These are phyloP conservation scores for Sarcophaga subvicina DNA, from an alignment of 2,888 invertebrate species.

Conservation along the genomic window DNA sequence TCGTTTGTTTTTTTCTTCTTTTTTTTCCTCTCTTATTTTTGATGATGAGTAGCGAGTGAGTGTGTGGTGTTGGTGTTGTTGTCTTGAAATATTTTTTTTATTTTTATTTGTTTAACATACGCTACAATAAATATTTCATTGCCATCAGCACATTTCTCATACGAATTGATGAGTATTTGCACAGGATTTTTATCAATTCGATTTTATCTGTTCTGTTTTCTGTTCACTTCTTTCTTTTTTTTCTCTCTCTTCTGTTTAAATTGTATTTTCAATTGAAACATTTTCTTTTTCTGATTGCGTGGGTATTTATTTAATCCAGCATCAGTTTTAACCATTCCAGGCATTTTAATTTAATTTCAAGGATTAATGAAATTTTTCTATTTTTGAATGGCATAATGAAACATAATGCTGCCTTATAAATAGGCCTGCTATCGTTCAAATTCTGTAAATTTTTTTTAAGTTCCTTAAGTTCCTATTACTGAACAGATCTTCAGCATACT, in stretches of 20 bases:
- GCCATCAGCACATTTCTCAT: conserved; percentile 57
- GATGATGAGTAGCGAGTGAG: background rate
- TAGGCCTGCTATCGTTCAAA: too few species aligned
- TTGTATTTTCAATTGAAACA: conserved; percentile 14
- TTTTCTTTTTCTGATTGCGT: conserved; percentile 20
- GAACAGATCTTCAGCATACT: too few species aligned
- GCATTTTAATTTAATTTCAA: too few species aligned
- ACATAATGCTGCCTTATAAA: too few species aligned
- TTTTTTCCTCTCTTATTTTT: background rate
- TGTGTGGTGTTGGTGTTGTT: too few species aligned
- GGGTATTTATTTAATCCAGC: conserved; percentile 16
- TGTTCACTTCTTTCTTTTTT: background rate
- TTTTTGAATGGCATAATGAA: too few species aligned
- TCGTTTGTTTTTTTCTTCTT: conserved; percentile 1
- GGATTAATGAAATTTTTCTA: too few species aligned
- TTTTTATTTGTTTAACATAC: conserved; percentile 49
- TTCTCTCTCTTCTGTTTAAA: conserved; percentile 42
- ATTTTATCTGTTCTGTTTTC: too few species aligned
- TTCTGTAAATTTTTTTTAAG: too few species aligned
- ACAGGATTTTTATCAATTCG: conserved; percentile 38
- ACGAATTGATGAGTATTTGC: conserved; percentile 65
- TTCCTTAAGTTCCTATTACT: too few species aligned
- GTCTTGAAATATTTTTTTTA: background rate
- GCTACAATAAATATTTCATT: conserved; percentile 55
- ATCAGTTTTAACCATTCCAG: background rate